Evolutionary conservation across 37 sponge, comb jelly and placozoan genomes (phyloP).

Genomic region (Cliona cf. orientalis): DNA sequence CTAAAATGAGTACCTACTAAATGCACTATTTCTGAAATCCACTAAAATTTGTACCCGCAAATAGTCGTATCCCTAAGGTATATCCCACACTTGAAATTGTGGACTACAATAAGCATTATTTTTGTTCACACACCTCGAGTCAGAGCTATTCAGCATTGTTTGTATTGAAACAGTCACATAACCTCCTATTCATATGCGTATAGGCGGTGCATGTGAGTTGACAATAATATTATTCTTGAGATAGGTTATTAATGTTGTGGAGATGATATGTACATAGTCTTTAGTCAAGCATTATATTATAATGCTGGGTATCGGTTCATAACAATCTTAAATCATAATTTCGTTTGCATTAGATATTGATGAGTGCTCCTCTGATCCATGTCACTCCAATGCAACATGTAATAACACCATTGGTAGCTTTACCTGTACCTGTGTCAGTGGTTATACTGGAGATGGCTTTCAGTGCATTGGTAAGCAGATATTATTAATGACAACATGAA

Average conservation of each 20-base stretch:
- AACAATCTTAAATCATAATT: not conserved
- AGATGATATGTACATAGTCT: not conserved
- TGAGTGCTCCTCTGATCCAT: conserved; percentile 27
- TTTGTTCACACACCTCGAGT: too few species aligned
- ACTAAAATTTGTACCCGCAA: too few species aligned
- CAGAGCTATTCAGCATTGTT: too few species aligned
- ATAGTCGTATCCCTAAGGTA: too few species aligned
- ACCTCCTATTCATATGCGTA: too few species aligned
- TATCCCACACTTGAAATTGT: too few species aligned
- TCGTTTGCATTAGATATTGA: conserved; percentile 25
- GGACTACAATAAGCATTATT: too few species aligned
- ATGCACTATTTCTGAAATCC: too few species aligned
- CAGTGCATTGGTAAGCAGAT: conserved; percentile 10
- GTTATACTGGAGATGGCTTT: conserved; percentile 49
- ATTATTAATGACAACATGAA: not conserved
- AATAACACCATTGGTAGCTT: conserved; percentile 35
- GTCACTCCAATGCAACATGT: conserved; percentile 34
- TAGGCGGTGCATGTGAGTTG: too few species aligned
- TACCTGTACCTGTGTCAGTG: conserved; percentile 27
- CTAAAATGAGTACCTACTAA: too few species aligned
- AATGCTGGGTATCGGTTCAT: not conserved
- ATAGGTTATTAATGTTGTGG: not conserved
- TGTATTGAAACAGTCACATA: too few species aligned
- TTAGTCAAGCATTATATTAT: not conserved
- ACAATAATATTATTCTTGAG: not conserved